Evolutionary conservation across 2,113 vertebrate species (phyloP).

Genomic region (Thalassarche chlororhynchos): DNA sequence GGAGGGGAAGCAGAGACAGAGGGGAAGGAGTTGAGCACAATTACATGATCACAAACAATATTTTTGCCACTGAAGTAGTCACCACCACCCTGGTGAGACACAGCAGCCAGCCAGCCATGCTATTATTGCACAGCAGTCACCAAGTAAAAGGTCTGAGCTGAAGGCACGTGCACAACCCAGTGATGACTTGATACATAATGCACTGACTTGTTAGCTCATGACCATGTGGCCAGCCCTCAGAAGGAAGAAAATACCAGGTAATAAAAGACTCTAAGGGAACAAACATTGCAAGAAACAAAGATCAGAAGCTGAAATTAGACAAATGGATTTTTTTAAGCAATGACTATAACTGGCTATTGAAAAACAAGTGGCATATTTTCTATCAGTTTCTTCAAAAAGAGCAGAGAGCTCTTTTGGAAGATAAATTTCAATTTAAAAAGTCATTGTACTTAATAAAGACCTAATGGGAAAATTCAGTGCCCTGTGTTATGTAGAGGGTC

Average conservation of each 20-base stretch:
- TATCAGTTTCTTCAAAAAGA: background rate
- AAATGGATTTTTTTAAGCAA: background rate
- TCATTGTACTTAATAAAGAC: background rate
- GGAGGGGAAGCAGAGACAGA: background rate
- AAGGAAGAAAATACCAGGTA: background rate
- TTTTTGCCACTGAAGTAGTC: constrained; percentile 14
- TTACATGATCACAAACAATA: background rate
- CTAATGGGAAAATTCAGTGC: background rate
- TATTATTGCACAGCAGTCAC: background rate
- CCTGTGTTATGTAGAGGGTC: background rate
- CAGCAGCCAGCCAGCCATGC: background rate
- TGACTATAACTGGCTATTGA: background rate
- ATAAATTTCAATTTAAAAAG: background rate
- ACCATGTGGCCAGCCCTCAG: background rate
- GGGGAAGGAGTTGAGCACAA: background rate
- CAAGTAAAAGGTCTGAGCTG: background rate
- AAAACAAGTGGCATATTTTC: background rate
- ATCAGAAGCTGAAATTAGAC: background rate
- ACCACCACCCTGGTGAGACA: background rate
- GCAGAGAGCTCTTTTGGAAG: background rate
- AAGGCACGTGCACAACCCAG: fast-evolving
- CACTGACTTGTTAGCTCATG: background rate
- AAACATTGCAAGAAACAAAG: background rate
- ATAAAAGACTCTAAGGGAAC: background rate
- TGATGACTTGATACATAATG: background rate